phyloP scores from a whole-genome alignment of 2,113 vertebrate genomes.

The Bufo gargarizans region DNA sequence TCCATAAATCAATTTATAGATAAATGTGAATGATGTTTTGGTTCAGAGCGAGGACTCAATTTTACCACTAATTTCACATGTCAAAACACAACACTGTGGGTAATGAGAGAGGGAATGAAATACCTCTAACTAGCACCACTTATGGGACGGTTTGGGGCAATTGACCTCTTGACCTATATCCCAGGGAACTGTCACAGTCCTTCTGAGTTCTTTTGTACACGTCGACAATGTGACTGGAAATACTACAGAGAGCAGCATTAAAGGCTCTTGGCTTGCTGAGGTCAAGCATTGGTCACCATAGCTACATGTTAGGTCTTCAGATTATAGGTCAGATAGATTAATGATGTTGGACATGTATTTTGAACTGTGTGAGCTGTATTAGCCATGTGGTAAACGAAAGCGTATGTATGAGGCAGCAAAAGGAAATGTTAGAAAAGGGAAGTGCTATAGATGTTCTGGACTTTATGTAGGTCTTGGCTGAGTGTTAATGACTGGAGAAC shows the following conservation, averaged over 20 bases:
- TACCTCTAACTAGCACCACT: conserved; percentile 67
- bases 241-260: conserved; percentile 67
- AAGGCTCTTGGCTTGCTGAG: conserved; percentile 75
- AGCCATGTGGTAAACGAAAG: conserved; percentile 72
- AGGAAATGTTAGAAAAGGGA: background rate
- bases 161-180: conserved; percentile 81
- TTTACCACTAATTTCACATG: conserved; percentile 49
- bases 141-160: conserved; percentile 75
- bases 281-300: conserved; percentile 78
- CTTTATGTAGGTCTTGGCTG: too few relatives aligned
- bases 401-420: conserved; percentile 60
- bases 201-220: conserved; percentile 76
- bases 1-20: background rate
- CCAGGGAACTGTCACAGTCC: conserved; percentile 82
- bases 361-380: conserved; percentile 71
- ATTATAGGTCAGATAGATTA: conserved; percentile 81
- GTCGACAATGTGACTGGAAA: conserved; percentile 77
- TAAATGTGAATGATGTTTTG: conserved; percentile 13
- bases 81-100: conserved; percentile 46
- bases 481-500: too few relatives aligned
- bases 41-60: conserved; percentile 26
- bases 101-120: conserved; percentile 62
- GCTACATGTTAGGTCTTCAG: conserved; percentile 72
- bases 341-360: conserved; percentile 83
- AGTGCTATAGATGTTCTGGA: background rate